Conservation (phyloP, 1,140 invertebrate genomes). For the Lasioglossum albipes region DNA sequence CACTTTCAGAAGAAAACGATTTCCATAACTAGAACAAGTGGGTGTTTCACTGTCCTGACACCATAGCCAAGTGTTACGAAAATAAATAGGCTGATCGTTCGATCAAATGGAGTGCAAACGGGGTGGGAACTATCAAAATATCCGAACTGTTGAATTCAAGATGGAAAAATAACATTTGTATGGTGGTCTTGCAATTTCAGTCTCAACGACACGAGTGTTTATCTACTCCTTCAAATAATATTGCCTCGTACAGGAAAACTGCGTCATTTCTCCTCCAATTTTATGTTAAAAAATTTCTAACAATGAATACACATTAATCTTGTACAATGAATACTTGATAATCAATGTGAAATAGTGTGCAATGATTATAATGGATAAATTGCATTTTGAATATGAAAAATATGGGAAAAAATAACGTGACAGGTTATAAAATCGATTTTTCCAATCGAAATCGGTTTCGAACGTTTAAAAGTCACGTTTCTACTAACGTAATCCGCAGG, state of each 20-base stretch:
- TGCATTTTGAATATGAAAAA: no score
- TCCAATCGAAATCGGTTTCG: constrained; percentile 23
- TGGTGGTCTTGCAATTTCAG: background rate
- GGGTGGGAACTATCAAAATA: constrained; percentile 72
- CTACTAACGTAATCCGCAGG: constrained; percentile 67
- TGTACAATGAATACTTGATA: no score
- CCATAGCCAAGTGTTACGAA: constrained; percentile 68
- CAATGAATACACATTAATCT: no score
- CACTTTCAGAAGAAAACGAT: constrained; percentile 28
- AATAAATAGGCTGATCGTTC: constrained; percentile 72
- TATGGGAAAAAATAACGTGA: no score
- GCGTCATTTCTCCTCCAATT: background rate
- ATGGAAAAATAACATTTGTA: constrained; percentile 75
- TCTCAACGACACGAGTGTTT: background rate
- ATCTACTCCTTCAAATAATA: background rate
- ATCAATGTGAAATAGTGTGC: no score
- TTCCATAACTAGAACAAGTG: constrained; percentile 61
- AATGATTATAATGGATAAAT: no score
- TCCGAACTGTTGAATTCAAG: constrained; percentile 37
- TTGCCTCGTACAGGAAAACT: constrained; percentile 6
- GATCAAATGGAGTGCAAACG: constrained; percentile 60
- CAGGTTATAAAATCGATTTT: background rate
- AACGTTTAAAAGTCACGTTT: constrained; percentile 61
- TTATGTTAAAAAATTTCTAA: background rate
- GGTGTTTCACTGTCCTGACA: constrained; percentile 34